These are phyloP conservation scores for Forbesichthys agassizii DNA, from an alignment of 2,113 vertebrate species.

Conservation along the genomic window DNA sequence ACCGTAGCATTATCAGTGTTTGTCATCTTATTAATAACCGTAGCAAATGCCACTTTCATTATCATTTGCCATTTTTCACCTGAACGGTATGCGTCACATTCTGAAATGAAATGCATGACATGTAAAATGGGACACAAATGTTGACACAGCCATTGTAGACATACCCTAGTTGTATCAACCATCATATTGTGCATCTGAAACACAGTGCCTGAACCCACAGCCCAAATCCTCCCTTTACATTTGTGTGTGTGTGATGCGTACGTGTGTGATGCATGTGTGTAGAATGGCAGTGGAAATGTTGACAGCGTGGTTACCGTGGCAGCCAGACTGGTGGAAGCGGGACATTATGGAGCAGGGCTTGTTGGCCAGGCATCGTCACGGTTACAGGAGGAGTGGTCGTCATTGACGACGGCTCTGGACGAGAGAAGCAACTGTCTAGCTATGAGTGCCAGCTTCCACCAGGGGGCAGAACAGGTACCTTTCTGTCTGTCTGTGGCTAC, in stretches of 20 bases:
- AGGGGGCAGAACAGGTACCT: conserved; percentile 93
- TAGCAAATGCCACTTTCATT: no score
- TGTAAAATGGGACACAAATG: no score
- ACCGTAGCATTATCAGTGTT: neutral
- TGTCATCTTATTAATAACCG: no score
- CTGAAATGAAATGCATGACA: no score
- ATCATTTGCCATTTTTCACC: no score
- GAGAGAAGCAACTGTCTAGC: conserved; percentile 93
- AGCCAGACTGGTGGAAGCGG: conserved; percentile 85
- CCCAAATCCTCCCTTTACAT: no score
- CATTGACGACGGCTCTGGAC: conserved; percentile 89
- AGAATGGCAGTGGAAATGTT: conserved; percentile 99
- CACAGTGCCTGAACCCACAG: no score
- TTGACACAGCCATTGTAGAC: no score
- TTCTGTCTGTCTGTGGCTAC: neutral
- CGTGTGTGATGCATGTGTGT: conserved; percentile 15
- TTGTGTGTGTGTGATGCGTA: no score
- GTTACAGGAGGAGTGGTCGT: conserved; percentile 97
- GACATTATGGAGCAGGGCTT: conserved; percentile 93
- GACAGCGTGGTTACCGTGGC: conserved; percentile 97
- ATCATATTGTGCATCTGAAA: no score
- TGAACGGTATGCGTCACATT: no score
- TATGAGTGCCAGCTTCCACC: conserved; percentile 96
- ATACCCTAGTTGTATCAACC: no score
- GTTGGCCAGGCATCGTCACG: conserved; percentile 91